Evolutionary conservation across 2,888 invertebrate genomes (phyloP).

Genomic region (Lypha dubia): DNA sequence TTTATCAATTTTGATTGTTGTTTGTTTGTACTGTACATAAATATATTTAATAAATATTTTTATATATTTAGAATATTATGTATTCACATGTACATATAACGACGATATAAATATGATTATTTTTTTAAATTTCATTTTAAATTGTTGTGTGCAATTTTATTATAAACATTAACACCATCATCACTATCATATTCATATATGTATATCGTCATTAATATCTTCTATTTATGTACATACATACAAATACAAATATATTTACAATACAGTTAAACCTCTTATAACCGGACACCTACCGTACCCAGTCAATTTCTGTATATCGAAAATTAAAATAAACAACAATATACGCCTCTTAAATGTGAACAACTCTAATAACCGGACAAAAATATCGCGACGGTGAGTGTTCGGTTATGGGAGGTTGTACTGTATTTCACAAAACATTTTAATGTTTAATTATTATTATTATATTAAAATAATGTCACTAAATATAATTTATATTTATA

Average conservation of each 20-base stretch:
- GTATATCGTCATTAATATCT: slow-evolving; percentile 9
- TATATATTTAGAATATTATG: slow-evolving; percentile 16
- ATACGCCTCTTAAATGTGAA: no score
- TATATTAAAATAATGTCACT: not conserved
- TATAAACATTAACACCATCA: not conserved
- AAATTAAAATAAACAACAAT: no score
- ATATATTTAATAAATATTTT: not conserved
- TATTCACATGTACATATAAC: slow-evolving; percentile 61
- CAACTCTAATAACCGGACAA: no score
- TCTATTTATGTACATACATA: not conserved
- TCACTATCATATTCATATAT: slow-evolving; percentile 11
- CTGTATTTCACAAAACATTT: slow-evolving; percentile 9
- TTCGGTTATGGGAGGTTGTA: no score
- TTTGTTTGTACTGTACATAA: not conserved
- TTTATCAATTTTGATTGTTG: not conserved
- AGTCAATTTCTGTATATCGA: no score
- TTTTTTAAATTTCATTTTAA: slow-evolving; percentile 35
- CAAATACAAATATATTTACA: slow-evolving; percentile 7
- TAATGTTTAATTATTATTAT: not conserved
- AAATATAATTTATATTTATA: slow-evolving; percentile 7
- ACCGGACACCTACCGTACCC: no score
- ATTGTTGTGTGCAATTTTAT: not conserved
- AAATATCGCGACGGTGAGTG: no score
- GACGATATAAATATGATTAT: slow-evolving; percentile 67
- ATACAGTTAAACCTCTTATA: no score